Base-by-base conservation (phyloP, 1,140 invertebrate genomes). In the Lepeophtheirus salmonis region DNA sequence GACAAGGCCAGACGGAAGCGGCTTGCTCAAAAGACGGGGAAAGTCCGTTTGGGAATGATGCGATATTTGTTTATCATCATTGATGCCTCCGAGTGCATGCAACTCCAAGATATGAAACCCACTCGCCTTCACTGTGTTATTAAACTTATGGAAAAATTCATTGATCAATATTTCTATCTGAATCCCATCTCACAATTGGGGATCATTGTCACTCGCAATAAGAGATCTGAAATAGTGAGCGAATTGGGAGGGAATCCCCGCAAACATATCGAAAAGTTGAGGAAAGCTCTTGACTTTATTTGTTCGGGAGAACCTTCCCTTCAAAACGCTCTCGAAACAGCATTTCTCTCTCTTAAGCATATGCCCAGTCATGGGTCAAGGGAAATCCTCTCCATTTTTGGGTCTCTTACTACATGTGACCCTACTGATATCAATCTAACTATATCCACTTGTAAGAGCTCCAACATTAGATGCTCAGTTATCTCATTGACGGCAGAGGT, bases 131-230 rank as follows among this genome's bases (percentile, higher is more conserved):
- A 17, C 14, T 61, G 52, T 49, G 64, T 71, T 71, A 75, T 76
- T 63, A 68, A 94, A 86, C 73, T 95, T 21, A 69, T 97, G 55
- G 87, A 96, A 74, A 80, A 81, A 64, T 98, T 97, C 71, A 81
- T 97, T 58, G 86, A 92, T 65, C 90, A 96, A 73, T 97, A 87
- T 70, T 95, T 97, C 73, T 91, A 97, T 72, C 89, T 96, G 74
- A 98, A 97, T 75, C 95, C 95, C 41, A 90, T 98, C 54, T 92
- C 89, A 71, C 95, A 98, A 72, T 72, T 98, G 50, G 94, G 92
- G 18, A 76, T 97, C 52, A 86, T 98, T 65, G 73, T 82, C 13
- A 87, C 91, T 60, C 83, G 83, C 66, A 94, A 95, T 67, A 97
- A 96, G 73, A 76, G 89, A 67, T 88, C 90, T 16, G 91, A 97